A percentile compares a stretch with the other conserved stretches of the same genome.
Evolutionary conservation across 2,113 vertebrate genomes (phyloP).

Genomic region (Montifringilla adamsi): DNA sequence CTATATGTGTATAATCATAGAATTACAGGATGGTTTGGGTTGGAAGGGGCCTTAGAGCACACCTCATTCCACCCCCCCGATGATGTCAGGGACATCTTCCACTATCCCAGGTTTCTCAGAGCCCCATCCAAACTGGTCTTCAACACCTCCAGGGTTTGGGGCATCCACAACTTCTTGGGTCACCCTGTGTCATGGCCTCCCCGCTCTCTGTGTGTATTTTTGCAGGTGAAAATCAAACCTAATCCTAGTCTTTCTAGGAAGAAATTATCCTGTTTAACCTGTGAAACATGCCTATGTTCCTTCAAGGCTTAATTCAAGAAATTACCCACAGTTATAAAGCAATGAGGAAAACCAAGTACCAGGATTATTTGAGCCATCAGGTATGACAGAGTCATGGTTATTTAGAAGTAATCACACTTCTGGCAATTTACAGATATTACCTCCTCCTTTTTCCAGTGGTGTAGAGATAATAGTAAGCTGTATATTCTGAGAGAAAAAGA

Average conservation of each 20-base stretch:
- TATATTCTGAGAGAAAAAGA: neutral
- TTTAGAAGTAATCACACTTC: constrained; percentile 36
- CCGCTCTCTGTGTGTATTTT: neutral
- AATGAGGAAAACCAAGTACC: neutral
- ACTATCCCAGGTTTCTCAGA: neutral
- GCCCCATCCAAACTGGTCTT: neutral
- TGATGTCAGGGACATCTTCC: neutral
- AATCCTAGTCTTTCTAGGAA: neutral
- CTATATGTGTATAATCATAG: too few species aligned
- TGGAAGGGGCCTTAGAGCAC: neutral
- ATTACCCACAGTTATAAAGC: constrained; percentile 1
- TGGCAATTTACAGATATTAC: constrained; percentile 15
- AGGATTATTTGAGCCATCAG: constrained; percentile 43
- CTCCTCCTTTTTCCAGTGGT: neutral
- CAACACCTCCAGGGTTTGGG: neutral
- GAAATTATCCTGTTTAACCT: neutral
- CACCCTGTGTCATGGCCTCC: neutral
- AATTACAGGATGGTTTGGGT: neutral
- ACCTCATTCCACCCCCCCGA: neutral
- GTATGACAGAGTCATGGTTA: neutral
- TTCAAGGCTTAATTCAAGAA: constrained; percentile 22
- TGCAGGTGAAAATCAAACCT: neutral
- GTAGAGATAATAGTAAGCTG: neutral
- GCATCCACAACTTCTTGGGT: neutral
- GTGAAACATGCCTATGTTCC: neutral